Evolutionary conservation across 1,140 invertebrate genomes (phyloP).

Genomic region (Oncopodura yosiiana): DNA sequence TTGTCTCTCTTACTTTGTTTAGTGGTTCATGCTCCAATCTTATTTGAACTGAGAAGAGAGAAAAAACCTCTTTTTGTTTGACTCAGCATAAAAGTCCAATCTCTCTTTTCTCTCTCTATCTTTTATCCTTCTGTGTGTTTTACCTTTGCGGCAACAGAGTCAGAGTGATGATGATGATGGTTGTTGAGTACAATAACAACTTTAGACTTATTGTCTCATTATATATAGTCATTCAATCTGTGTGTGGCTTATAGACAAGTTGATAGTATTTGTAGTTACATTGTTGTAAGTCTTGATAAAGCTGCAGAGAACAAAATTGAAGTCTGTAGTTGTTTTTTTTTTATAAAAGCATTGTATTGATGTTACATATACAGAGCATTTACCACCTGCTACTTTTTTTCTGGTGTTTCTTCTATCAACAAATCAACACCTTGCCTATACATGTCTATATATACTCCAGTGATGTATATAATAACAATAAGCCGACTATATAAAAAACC

Average conservation of each 20-base stretch:
- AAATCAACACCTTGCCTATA: slow-evolving; percentile 24
- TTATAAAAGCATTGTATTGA: too few relatives aligned
- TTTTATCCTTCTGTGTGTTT: neutral
- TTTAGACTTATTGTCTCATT: too few relatives aligned
- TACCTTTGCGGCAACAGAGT: neutral
- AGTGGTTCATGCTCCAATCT: neutral
- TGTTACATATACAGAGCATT: neutral
- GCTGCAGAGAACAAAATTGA: too few relatives aligned
- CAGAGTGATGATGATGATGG: neutral
- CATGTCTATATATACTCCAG: too few relatives aligned
- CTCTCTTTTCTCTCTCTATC: neutral
- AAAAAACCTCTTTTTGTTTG: neutral
- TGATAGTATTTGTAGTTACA: too few relatives aligned
- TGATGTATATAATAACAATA: too few relatives aligned
- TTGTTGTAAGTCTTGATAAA: too few relatives aligned
- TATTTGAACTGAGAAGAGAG: neutral
- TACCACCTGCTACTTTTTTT: neutral
- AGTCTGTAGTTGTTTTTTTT: too few relatives aligned
- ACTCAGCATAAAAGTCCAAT: neutral
- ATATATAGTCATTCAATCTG: too few relatives aligned
- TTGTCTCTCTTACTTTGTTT: slow-evolving; percentile 3
- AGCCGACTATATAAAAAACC: too few relatives aligned
- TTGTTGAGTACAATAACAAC: too few relatives aligned
- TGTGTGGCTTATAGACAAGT: too few relatives aligned
- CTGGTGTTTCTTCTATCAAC: slow-evolving; percentile 8